Evolutionary conservation across 2,797 vertebrate species (phyloP), one percentile per base, ranked within the genome.

Genomic region (Scolopax rusticola): DNA sequence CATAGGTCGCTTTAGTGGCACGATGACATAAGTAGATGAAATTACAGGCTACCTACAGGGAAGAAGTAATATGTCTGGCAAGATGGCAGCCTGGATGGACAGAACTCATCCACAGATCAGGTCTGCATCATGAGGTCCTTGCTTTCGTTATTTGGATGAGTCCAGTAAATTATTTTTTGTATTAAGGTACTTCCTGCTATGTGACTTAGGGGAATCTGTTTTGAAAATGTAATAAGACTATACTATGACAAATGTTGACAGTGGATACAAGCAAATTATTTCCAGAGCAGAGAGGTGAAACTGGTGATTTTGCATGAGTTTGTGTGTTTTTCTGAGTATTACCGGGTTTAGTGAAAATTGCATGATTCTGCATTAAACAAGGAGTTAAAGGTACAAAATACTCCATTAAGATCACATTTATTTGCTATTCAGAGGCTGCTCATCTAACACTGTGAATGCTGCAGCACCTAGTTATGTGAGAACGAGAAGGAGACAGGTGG

Each of bases 331-430:
- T 64, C 28, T 38, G 75, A 83, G 56, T 53, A 15, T 57, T 84
- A 12, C 60, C 81, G 61, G 33, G 21, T 94, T 96, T 80, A 87
- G 53, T 73, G 81, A 90, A 87, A 91, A 40, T 43, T 15, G 20
- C 67, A n/a, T 74, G 67, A 82, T 89, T 87, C 48, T 95, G 53
- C 78, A 70, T 91, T 87, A 89, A 88, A 80, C 48, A 77, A 76
- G 79, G 36, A 84, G 68, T 3, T 71, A 40, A 32, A 95, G 56
- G 47, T 83, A 64, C 54, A 71, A 53, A 93, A 81, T 73, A 87
- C n/a, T 80, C 32, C 25, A 74, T 89, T 91, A 94, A 93, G 41
- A 65, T 78, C 38, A 30, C 12, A 1, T 64, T 88, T 90, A 69
- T 84, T 89, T 95, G 80, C 76, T 87, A 0, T 80, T 84, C 41